A percentile compares a stretch with the other conserved stretches of the same genome.
These are phyloP conservation scores for Horisme vitalbata DNA, from an alignment of 2,888 invertebrate genomes.

Conservation along the genomic window DNA sequence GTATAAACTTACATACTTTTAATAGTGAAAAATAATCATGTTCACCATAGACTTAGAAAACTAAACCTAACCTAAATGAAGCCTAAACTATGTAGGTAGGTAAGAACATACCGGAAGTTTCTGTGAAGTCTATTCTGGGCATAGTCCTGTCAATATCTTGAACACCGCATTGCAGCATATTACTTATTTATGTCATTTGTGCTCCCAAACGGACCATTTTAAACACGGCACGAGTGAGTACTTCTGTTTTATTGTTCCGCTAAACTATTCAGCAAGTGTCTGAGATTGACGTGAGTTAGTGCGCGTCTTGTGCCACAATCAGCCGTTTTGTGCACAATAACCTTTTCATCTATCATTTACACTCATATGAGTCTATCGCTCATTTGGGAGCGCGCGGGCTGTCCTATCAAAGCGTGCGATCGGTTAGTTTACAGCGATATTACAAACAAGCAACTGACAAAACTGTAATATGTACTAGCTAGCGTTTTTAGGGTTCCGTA, in stretches of 20 bases:
- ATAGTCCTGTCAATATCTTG: conserved; percentile 57
- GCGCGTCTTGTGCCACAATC: conserved; percentile 35
- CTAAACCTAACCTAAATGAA: too few relatives aligned
- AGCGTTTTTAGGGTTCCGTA: too few relatives aligned
- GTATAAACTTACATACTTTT: too few relatives aligned
- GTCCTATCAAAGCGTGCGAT: conserved; percentile 20
- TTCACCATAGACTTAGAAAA: too few relatives aligned
- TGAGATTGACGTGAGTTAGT: conserved; percentile 46
- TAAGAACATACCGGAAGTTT: too few relatives aligned
- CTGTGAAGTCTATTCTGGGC: too few relatives aligned
- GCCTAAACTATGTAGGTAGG: too few relatives aligned
- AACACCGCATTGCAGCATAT: conserved; percentile 74
- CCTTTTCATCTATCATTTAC: conserved; percentile 44
- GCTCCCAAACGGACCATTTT: conserved; percentile 57
- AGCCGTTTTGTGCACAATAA: conserved; percentile 33
- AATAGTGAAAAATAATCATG: too few relatives aligned
- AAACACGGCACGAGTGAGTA: conserved; percentile 41
- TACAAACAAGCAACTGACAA: too few relatives aligned
- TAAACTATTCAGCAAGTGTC: conserved; percentile 39
- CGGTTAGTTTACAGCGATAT: too few relatives aligned
- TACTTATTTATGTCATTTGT: conserved; percentile 77
- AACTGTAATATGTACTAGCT: too few relatives aligned
- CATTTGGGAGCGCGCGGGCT: conserved; percentile 12
- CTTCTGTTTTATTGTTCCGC: conserved; percentile 49
- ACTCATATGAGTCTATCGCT: conserved; percentile 35